Conservation (phyloP, 2,888 invertebrate genomes). For the Cephalotes varians region DNA sequence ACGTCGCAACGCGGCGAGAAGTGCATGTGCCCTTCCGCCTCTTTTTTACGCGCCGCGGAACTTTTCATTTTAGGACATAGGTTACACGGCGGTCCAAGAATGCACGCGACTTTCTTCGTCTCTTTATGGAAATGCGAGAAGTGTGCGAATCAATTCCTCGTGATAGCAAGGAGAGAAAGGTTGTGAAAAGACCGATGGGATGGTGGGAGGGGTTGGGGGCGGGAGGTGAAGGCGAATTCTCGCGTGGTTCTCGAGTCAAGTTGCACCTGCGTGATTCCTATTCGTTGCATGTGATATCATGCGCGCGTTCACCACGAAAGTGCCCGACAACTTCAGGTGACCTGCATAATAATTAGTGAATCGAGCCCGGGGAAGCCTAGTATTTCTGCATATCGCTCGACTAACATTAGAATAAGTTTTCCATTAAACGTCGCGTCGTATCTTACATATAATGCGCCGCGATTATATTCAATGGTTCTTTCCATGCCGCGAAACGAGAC, state of each 20-base stretch:
- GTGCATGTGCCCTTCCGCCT: conserved; percentile 75
- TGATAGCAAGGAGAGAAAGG: conserved; percentile 60
- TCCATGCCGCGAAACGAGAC: conserved; percentile 15
- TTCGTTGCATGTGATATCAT: conserved; percentile 73
- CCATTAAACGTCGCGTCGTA: conserved; percentile 30
- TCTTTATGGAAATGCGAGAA: conserved; percentile 84
- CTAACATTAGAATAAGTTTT: conserved; percentile 41
- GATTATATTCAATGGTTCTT: conserved; percentile 30
- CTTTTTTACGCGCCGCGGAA: conserved; percentile 57
- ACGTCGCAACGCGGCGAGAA: conserved; percentile 58
- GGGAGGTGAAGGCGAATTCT: conserved; percentile 64
- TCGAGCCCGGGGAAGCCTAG: conserved; percentile 19
- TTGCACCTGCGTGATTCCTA: conserved; percentile 81
- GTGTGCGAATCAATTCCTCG: conserved; percentile 79
- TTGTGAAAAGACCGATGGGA: conserved; percentile 28
- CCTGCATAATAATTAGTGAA: conserved; percentile 47
- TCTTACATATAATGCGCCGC: background rate
- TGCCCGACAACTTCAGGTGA: conserved; percentile 70
- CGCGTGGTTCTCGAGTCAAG: conserved; percentile 73
- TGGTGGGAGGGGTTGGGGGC: conserved; percentile 32
- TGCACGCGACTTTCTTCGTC: conserved; percentile 81
- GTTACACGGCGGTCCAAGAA: conserved; percentile 71
- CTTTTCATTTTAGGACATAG: conserved; percentile 57
- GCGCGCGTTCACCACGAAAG: conserved; percentile 59
- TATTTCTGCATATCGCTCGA: conserved; percentile 34